phyloP scores from a whole-genome alignment of 2,888 invertebrate species.

The Tortrix viridana region DNA sequence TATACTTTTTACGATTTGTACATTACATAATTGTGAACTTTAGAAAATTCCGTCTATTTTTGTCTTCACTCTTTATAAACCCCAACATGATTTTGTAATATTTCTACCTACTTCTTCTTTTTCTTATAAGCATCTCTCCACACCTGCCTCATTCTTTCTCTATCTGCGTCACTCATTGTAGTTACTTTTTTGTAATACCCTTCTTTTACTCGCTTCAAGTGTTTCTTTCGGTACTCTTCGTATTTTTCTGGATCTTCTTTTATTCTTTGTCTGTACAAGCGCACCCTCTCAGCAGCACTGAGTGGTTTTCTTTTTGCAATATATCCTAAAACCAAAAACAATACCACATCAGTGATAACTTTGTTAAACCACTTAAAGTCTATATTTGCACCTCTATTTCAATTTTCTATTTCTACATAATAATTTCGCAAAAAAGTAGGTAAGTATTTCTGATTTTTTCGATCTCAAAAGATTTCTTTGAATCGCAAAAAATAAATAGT shows the following conservation, averaged over 20 bases:
- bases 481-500: too few species aligned
- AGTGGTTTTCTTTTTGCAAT: neutral
- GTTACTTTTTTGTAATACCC: neutral
- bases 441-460: too few species aligned
- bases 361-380: too few species aligned
- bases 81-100: neutral
- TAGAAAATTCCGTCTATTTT: too few species aligned
- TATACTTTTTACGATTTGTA: too few species aligned
- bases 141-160: neutral
- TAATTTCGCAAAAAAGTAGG: too few species aligned
- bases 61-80: neutral
- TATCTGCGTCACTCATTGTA: neutral
- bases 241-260: slow-evolving; percentile 13
- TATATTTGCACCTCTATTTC: neutral
- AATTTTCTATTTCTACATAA: too few species aligned
- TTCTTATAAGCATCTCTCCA: neutral
- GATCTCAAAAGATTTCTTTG: too few species aligned
- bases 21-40: too few species aligned
- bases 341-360: too few species aligned
- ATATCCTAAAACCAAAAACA: neutral
- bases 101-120: neutral
- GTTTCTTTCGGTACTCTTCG: slow-evolving; percentile 2
- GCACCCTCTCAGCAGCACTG: slow-evolving; percentile 4
- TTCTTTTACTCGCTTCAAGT: neutral
- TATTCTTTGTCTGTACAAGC: slow-evolving; percentile 8